Percentiles rank a stretch among this genome's conserved stretches.
These are phyloP conservation scores for Tetraodon nigroviridis DNA, from an alignment of 2,113 vertebrate genomes.

Conservation along the genomic window DNA sequence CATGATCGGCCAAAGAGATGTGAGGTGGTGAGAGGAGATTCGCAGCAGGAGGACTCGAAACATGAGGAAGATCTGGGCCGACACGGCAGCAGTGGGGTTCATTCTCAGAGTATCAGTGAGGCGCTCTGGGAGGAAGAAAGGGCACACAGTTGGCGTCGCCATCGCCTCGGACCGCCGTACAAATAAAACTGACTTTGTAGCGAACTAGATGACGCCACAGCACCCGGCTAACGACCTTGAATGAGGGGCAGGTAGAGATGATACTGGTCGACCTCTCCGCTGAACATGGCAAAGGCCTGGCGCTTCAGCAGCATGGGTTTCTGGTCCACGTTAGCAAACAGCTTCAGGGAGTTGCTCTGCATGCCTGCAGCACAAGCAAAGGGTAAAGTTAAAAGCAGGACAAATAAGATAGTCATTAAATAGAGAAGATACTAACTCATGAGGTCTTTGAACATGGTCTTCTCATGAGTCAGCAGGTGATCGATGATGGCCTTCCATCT, in stretches of 20 bases:
- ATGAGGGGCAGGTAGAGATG: constrained; percentile 94
- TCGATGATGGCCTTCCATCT: constrained; percentile 96
- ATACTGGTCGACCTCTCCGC: constrained; percentile 93
- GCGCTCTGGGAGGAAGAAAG: constrained; percentile 76
- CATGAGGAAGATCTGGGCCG: constrained; percentile 93
- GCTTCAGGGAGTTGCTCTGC: constrained; percentile 91
- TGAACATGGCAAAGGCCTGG: constrained; percentile 93
- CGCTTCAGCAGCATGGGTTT: constrained; percentile 94
- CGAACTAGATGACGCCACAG: not conserved
- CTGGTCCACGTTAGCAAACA: constrained; percentile 86
- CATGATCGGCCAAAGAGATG: constrained; percentile 97
- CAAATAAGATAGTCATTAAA: not conserved
- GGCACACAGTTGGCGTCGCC: not conserved
- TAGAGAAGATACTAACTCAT: constrained; percentile 86
- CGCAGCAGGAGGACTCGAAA: constrained; percentile 92
- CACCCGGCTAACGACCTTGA: constrained; percentile 73
- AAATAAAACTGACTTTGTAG: too few species aligned
- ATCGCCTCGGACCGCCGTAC: not conserved
- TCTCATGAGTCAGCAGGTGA: constrained; percentile 95
- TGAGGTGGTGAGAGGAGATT: constrained; percentile 93
- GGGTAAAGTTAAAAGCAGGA: too few species aligned
- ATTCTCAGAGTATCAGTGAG: constrained; percentile 89
- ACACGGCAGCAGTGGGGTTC: constrained; percentile 81
- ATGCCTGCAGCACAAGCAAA: constrained; percentile 74
- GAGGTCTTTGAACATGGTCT: constrained; percentile 98